These are phyloP conservation scores for Aptenodytes forsteri DNA, from an alignment of 2,113 vertebrate genomes.

Conservation along the genomic window DNA sequence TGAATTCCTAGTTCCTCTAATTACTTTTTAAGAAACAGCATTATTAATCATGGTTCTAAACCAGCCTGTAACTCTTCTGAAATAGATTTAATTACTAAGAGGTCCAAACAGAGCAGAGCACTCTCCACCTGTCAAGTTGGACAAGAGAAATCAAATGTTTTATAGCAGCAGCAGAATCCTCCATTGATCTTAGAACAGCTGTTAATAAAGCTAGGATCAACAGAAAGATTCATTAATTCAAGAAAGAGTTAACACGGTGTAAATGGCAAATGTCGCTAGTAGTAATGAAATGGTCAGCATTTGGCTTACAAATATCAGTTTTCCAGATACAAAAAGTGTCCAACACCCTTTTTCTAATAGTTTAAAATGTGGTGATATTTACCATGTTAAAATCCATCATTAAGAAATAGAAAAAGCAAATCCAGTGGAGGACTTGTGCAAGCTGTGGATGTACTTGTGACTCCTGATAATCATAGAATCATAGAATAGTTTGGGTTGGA, in stretches of 20 bases:
- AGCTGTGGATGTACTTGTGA: background rate
- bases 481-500: too few relatives aligned
- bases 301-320: background rate
- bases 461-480: background rate
- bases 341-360: background rate
- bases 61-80: background rate
- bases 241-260: background rate
- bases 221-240: constrained; percentile 9
- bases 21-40: constrained; percentile 36
- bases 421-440: background rate
- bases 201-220: constrained; percentile 30
- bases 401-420: background rate
- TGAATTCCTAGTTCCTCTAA: constrained; percentile 5
- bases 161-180: constrained; percentile 12
- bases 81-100: constrained; percentile 46
- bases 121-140: background rate
- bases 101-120: constrained; percentile 8
- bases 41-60: constrained; percentile 31
- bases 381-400: background rate
- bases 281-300: background rate
- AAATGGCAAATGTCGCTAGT: background rate
- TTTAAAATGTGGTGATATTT: background rate
- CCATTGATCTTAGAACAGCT: constrained; percentile 30
- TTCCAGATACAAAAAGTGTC: background rate
- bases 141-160: constrained; percentile 40